Conservation (phyloP, 2,797 vertebrate genomes). For the Urophycis tenuis region DNA sequence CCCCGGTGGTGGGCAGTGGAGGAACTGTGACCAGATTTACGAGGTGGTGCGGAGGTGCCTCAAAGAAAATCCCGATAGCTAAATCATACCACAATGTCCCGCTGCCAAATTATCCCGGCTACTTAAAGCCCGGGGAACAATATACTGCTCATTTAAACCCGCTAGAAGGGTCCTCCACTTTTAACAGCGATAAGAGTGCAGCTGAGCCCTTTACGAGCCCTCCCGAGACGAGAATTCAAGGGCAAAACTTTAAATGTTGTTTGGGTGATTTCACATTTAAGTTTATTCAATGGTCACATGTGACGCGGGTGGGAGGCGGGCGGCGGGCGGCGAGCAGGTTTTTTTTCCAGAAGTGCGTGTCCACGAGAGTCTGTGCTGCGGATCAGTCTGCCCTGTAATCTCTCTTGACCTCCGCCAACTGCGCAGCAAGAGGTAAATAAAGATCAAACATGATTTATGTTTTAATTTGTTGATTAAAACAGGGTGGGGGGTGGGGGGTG, state of each 20-base stretch:
- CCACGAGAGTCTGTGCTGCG: conserved; percentile 47
- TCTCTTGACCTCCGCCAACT: conserved; percentile 69
- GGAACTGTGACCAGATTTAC: conserved; percentile 62
- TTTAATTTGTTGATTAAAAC: conserved; percentile 81
- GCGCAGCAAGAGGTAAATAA: conserved; percentile 69
- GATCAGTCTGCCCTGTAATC: conserved; percentile 58
- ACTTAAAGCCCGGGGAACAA: conserved; percentile 54
- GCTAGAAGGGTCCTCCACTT: conserved; percentile 29
- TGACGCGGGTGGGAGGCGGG: no score
- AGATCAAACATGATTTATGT: conserved; percentile 75
- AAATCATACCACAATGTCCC: conserved; percentile 60
- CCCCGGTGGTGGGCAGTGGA: conserved; percentile 47
- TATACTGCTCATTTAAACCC: conserved; percentile 56
- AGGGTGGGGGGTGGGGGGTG: conserved; percentile 43
- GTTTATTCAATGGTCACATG: conserved; percentile 21
- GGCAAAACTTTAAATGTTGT: background rate
- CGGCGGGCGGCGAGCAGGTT: no score
- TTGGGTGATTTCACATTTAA: conserved; percentile 22
- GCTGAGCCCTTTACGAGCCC: conserved; percentile 9
- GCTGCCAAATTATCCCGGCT: conserved; percentile 65
- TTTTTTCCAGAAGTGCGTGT: conserved; percentile 16
- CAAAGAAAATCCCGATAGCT: conserved; percentile 59
- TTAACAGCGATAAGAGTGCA: background rate
- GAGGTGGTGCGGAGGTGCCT: conserved; percentile 56
- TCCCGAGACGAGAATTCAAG: background rate